These are phyloP conservation scores for Delichon dasypus DNA, from an alignment of 2,797 vertebrate genomes.

Conservation along the genomic window DNA sequence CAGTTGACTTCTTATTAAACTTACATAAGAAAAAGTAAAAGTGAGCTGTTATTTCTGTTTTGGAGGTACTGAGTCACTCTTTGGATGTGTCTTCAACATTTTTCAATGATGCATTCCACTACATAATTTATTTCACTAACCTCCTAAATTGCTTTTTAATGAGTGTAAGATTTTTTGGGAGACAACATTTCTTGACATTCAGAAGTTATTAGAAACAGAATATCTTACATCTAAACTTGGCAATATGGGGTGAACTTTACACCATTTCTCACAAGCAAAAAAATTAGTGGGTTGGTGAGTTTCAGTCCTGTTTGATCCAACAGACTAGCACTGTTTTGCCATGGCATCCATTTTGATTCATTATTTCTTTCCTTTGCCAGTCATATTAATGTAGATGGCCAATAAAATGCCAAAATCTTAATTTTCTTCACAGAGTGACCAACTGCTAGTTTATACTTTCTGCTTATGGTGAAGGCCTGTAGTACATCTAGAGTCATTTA, in stretches of 20 bases:
- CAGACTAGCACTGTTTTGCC: not conserved
- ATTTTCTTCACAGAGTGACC: not conserved
- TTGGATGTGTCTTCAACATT: conserved; percentile 3
- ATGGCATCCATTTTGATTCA: not conserved
- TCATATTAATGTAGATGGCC: not conserved
- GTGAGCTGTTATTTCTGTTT: not conserved
- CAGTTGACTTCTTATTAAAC: not conserved
- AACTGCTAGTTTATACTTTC: not conserved
- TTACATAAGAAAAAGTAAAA: conserved; percentile 10
- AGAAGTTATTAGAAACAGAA: not conserved
- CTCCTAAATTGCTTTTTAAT: not conserved
- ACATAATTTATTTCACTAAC: not conserved
- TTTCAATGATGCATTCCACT: not conserved
- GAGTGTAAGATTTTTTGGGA: not conserved
- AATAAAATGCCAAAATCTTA: not conserved
- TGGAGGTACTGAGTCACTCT: not conserved
- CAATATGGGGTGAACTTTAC: not conserved
- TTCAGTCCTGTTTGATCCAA: not conserved
- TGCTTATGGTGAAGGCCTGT: not conserved
- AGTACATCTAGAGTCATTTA: not conserved
- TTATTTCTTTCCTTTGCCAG: not conserved
- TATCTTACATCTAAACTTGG: not conserved
- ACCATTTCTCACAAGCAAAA: not conserved
- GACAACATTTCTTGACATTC: not conserved
- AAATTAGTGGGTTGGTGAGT: not conserved